Evolutionary conservation across 2,113 vertebrate genomes (phyloP).

Genomic region (Podarcis cretensis): DNA sequence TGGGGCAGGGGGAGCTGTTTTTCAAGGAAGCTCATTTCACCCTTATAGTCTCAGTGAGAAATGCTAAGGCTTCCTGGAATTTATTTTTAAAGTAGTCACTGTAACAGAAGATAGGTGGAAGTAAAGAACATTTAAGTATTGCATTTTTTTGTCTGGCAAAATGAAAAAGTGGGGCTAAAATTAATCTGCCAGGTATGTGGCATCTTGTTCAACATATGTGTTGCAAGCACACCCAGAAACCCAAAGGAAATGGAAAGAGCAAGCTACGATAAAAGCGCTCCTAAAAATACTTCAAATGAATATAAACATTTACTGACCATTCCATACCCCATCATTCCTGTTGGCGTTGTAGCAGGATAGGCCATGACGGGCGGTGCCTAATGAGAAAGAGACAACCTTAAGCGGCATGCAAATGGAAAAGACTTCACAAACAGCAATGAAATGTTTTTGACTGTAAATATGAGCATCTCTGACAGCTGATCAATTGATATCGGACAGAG

Average conservation of each 20-base stretch:
- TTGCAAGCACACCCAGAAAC: neutral
- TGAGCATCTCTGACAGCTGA: neutral
- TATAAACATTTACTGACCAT: constrained; percentile 83
- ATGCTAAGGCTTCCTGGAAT: neutral
- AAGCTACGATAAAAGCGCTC: neutral
- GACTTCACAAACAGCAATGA: neutral
- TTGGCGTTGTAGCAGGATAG: constrained; percentile 94
- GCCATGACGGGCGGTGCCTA: constrained; percentile 95
- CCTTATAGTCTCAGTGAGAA: neutral
- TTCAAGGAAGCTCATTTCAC: neutral
- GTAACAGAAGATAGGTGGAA: neutral
- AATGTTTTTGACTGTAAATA: neutral
- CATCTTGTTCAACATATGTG: neutral
- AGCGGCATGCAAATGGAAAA: constrained; percentile 37
- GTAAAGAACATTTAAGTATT: neutral
- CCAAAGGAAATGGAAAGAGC: neutral
- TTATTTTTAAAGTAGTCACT: neutral
- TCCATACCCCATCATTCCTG: constrained; percentile 92
- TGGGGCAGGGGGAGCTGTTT: neutral
- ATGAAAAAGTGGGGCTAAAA: neutral
- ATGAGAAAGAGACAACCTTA: constrained; percentile 51
- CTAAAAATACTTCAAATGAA: neutral
- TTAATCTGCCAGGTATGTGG: neutral
- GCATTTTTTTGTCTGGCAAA: neutral
- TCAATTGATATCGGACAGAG: neutral